Evolutionary conservation across 2,797 vertebrate genomes (phyloP), one percentile per base, ranked within the genome.

Genomic region (Vireo griseus): DNA sequence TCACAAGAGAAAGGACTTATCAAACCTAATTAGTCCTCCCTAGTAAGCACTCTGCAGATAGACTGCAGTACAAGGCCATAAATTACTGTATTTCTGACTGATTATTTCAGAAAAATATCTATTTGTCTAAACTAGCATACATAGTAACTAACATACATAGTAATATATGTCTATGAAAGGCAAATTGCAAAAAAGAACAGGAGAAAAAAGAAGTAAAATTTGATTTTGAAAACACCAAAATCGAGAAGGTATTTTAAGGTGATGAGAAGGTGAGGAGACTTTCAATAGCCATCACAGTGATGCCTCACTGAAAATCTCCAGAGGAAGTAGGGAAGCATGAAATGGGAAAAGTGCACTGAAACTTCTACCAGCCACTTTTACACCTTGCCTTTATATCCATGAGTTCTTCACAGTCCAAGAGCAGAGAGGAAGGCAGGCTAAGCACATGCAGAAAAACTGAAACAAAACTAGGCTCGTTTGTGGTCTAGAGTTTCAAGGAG

Each of bases 401-500:
- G 35, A 79, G 50, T 14, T 77, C 55, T 42, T 26, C 72, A 33
- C 5, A 39, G 45, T n/a, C 17, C n/a, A 62, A 63, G 39, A 48
- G 39, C 72, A 68, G 39, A 39, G 25, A 54, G 45, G 13, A 74
- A 8, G 82, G 45, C 4, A 74, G 37, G 45, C 40, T 39, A 44
- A 59, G 18, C 1, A 0, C 21, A 29, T 1, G 4, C 16, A 59
- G 51, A 15, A 59, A 17, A 10, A 44, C 25, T 7, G 13, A 54
- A 78, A 35, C 9, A 59, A 63, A 83, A 44, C 39, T 6, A 7
- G 8, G 24, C 19, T 63, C 5, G 6, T 9, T 74, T 45, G 39
- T 39, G 24, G 19, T 68, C 35, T 24, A 19, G 28, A 11, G 16
- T 40, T 16, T 40, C 73, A 33, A 0, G 1, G 31, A 26, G 17